These are phyloP conservation scores for Podilymbus podiceps DNA, from an alignment of 2,113 vertebrate genomes.

Conservation along the genomic window DNA sequence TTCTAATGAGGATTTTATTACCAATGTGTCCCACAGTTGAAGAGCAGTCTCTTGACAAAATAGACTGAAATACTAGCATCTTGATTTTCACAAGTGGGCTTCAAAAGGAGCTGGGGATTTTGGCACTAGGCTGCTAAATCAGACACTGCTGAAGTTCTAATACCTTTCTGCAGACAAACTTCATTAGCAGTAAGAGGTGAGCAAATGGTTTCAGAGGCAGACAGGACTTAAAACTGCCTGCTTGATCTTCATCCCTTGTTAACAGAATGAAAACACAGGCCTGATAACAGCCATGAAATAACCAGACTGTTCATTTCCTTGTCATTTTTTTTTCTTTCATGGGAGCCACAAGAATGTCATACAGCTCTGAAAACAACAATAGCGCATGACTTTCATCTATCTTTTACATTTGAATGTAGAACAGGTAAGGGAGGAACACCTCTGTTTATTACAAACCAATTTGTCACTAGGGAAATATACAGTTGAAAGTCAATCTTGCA, in stretches of 20 bases:
- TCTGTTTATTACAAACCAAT: not conserved
- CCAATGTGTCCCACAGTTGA: not conserved
- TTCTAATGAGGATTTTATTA: not conserved
- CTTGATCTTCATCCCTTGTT: not conserved
- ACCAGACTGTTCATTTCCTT: not conserved
- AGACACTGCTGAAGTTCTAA: not conserved
- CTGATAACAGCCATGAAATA: not conserved
- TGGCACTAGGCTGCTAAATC: not conserved
- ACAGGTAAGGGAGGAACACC: rapidly evolving
- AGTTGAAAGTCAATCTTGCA: not conserved
- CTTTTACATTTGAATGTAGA: not conserved
- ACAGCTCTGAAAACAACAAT: not conserved
- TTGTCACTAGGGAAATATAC: not conserved
- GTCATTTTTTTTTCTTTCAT: rapidly evolving
- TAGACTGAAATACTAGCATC: not conserved
- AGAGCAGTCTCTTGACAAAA: not conserved
- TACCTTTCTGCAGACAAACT: not conserved
- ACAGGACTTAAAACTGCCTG: not conserved
- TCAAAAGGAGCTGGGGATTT: not conserved
- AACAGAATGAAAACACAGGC: not conserved
- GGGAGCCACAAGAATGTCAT: not conserved
- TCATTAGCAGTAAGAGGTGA: not conserved
- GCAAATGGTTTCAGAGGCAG: not conserved
- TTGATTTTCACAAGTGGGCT: not conserved
- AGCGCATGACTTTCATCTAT: not conserved